Conservation (phyloP, 2,797 vertebrate genomes). For the Centropyge bicolor region DNA sequence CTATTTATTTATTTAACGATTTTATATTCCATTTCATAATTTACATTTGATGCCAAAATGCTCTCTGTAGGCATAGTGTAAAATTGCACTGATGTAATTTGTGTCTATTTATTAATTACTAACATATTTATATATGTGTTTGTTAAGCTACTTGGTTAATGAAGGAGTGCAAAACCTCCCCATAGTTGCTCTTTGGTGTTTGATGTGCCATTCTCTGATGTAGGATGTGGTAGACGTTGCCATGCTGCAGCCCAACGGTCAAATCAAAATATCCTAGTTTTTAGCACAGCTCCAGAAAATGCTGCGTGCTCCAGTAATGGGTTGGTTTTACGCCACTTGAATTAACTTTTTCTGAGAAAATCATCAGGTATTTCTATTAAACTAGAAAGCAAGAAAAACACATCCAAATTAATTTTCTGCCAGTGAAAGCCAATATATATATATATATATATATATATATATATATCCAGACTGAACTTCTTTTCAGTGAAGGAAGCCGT, state of each 20-base stretch:
- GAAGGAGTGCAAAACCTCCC: constrained; percentile 89
- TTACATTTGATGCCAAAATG: constrained; percentile 84
- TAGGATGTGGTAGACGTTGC: constrained; percentile 59
- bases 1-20: constrained; percentile 79
- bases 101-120: constrained; percentile 81
- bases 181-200: constrained; percentile 84
- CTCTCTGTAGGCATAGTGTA: constrained; percentile 79
- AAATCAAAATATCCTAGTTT: constrained; percentile 60
- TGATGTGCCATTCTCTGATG: constrained; percentile 78
- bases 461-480: constrained; percentile 46
- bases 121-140: constrained; percentile 80
- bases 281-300: constrained; percentile 53
- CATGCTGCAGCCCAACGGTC: constrained; percentile 66
- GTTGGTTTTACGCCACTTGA: constrained; percentile 53
- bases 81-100: constrained; percentile 81
- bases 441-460: not conserved
- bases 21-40: constrained; percentile 80
- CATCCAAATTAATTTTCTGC: constrained; percentile 64
- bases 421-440: constrained; percentile 51
- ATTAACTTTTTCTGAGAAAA: constrained; percentile 69
- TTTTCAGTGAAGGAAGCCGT: constrained; percentile 53
- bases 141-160: constrained; percentile 80
- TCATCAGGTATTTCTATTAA: constrained; percentile 77
- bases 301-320: constrained; percentile 57
- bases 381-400: constrained; percentile 62